Evolutionary conservation across 2,888 invertebrate species (phyloP).

Genomic region (Synergus umbraculus): DNA sequence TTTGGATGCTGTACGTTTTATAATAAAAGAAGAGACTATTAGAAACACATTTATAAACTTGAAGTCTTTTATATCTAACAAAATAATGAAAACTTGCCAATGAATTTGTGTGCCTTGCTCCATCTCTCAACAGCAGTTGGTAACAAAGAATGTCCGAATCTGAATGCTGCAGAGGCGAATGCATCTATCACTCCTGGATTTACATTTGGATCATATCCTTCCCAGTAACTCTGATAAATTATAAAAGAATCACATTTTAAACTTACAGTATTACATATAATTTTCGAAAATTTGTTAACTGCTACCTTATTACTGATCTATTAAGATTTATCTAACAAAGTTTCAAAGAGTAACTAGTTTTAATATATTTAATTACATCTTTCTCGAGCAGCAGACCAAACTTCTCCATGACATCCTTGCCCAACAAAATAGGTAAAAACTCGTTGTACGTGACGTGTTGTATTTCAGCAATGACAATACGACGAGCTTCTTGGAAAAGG

Average conservation of each 20-base stretch:
- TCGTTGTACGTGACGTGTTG: slow-evolving; percentile 95
- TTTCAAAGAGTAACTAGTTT: not conserved
- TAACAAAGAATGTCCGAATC: slow-evolving; percentile 93
- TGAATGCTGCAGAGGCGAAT: slow-evolving; percentile 94
- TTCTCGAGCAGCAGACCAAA: slow-evolving; percentile 91
- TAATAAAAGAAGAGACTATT: slow-evolving; percentile 6
- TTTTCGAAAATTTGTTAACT: not conserved
- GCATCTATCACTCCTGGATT: slow-evolving; percentile 94
- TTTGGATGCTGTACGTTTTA: slow-evolving; percentile 85
- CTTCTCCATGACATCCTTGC: slow-evolving; percentile 94
- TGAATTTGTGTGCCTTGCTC: slow-evolving; percentile 97
- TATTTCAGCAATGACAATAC: slow-evolving; percentile 91
- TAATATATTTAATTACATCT: slow-evolving; percentile 78
- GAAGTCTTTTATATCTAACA: not conserved
- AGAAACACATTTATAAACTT: not conserved
- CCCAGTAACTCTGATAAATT: slow-evolving; percentile 80
- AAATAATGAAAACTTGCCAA: slow-evolving; percentile 80
- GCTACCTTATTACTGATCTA: not conserved
- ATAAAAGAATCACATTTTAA: slow-evolving; percentile 14
- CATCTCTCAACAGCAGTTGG: slow-evolving; percentile 95
- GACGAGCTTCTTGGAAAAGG: slow-evolving; percentile 90
- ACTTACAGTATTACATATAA: not conserved
- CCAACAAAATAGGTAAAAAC: slow-evolving; percentile 91
- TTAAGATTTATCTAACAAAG: not conserved
- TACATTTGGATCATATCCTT: slow-evolving; percentile 89